These are phyloP conservation scores for Nomada hirtipes DNA, from an alignment of 2,888 invertebrate species.

Conservation along the genomic window DNA sequence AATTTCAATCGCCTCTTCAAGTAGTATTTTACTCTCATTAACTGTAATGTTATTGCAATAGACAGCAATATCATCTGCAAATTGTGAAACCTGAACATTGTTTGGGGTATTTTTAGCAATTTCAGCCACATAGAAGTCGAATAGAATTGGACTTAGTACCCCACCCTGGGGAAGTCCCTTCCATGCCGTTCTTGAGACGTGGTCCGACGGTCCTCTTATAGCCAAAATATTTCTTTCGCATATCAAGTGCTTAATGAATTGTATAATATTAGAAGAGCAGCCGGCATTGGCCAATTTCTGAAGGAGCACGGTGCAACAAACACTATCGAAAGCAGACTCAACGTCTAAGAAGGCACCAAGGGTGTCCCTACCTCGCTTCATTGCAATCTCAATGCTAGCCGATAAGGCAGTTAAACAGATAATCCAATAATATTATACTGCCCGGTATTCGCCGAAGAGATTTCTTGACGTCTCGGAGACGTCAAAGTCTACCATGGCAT, in stretches of 20 bases:
- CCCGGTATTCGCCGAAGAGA: too few species aligned
- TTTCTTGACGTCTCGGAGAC: too few species aligned
- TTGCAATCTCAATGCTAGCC: background rate
- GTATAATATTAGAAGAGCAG: background rate
- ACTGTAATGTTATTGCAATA: background rate
- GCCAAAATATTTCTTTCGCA: background rate
- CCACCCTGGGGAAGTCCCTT: slow-evolving; percentile 7
- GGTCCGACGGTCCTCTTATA: background rate
- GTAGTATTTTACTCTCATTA: background rate
- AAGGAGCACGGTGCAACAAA: background rate
- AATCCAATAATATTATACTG: too few species aligned
- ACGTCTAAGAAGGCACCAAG: slow-evolving; percentile 10
- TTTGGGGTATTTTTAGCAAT: background rate
- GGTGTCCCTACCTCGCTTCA: background rate
- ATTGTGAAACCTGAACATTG: background rate
- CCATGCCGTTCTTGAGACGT: background rate
- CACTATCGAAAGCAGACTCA: slow-evolving; percentile 3
- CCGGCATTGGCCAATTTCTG: background rate
- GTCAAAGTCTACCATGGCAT: too few species aligned
- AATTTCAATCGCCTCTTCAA: background rate
- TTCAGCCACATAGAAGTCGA: background rate
- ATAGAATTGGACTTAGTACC: background rate
- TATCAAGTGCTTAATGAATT: slow-evolving; percentile 1
- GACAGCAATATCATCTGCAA: slow-evolving; percentile 15
- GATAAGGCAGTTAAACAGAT: too few species aligned